Evolutionary conservation across 1,140 invertebrate genomes (phyloP).

Genomic region (Andricus grossulariae): DNA sequence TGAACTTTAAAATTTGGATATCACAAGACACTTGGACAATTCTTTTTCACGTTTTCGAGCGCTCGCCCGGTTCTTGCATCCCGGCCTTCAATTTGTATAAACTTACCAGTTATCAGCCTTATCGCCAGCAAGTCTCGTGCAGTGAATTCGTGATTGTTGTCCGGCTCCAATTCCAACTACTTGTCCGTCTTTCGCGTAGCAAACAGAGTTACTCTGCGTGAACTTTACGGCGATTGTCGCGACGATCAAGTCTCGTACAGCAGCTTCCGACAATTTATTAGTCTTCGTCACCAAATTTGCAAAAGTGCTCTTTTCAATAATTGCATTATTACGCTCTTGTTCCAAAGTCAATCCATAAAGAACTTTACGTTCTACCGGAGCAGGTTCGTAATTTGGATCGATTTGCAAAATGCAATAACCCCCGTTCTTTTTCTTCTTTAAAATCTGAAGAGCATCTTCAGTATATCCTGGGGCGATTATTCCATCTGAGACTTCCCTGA

Average conservation of each 20-base stretch:
- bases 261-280: constrained; percentile 83
- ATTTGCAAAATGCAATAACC: constrained; percentile 96
- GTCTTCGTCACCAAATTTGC: constrained; percentile 88
- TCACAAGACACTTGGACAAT: too few species aligned
- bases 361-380: constrained; percentile 87
- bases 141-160: constrained; percentile 98
- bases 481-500: constrained; percentile 93
- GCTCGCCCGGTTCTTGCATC: too few species aligned
- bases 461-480: constrained; percentile 96
- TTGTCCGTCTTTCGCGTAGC: constrained; percentile 93
- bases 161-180: constrained; percentile 98
- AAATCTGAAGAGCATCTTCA: constrained; percentile 88
- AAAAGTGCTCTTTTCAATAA: constrained; percentile 88
- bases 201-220: constrained; percentile 98
- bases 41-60: too few species aligned
- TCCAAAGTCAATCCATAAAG: constrained; percentile 95
- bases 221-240: constrained; percentile 98
- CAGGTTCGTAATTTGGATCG: constrained; percentile 90
- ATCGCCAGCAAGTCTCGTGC: constrained; percentile 96
- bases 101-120: constrained; percentile 96
- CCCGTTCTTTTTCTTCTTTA: constrained; percentile 97
- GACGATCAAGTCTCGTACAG: constrained; percentile 93
- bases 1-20: too few species aligned
- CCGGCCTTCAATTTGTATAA: too few species aligned
- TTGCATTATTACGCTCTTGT: constrained; percentile 93